A percentile compares a stretch with the other conserved stretches of the same genome.
Evolutionary conservation across 1,140 invertebrate genomes (phyloP).

Genomic region (Stratiolaelaps scimitus): DNA sequence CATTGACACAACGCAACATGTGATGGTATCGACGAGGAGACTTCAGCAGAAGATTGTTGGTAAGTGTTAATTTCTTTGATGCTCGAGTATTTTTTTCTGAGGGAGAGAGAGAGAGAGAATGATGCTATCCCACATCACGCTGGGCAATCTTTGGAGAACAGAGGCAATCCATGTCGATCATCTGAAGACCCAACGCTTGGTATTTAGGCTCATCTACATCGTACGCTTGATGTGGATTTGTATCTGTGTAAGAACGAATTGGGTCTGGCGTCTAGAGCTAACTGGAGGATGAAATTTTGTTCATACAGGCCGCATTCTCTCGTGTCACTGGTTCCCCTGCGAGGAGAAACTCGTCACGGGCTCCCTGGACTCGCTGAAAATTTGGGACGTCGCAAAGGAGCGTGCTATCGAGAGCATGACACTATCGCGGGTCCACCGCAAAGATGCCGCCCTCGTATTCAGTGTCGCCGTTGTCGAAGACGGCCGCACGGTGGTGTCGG

Average conservation of each 20-base stretch:
- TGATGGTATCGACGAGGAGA: neutral
- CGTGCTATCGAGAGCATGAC: slow-evolving; percentile 10
- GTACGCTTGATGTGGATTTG: too few relatives aligned
- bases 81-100: too few relatives aligned
- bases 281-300: too few relatives aligned
- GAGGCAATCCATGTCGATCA: too few relatives aligned
- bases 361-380: slow-evolving; percentile 14
- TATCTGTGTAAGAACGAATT: too few relatives aligned
- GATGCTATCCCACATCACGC: too few relatives aligned
- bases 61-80: neutral
- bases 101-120: too few relatives aligned
- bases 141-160: too few relatives aligned
- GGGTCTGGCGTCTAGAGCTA: too few relatives aligned
- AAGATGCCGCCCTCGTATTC: slow-evolving; percentile 2
- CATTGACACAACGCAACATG: slow-evolving; percentile 8
- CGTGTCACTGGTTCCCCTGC: slow-evolving; percentile 22
- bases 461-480: slow-evolving; percentile 20
- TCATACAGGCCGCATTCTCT: neutral
- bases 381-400: slow-evolving; percentile 19
- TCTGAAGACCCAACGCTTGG: too few relatives aligned
- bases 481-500: neutral
- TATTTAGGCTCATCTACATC: too few relatives aligned
- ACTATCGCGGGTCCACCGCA: neutral
- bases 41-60: slow-evolving; percentile 17
- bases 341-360: neutral